phyloP scores from a whole-genome alignment of 2,797 vertebrate genomes.

The Cirrhinus mrigala region DNA sequence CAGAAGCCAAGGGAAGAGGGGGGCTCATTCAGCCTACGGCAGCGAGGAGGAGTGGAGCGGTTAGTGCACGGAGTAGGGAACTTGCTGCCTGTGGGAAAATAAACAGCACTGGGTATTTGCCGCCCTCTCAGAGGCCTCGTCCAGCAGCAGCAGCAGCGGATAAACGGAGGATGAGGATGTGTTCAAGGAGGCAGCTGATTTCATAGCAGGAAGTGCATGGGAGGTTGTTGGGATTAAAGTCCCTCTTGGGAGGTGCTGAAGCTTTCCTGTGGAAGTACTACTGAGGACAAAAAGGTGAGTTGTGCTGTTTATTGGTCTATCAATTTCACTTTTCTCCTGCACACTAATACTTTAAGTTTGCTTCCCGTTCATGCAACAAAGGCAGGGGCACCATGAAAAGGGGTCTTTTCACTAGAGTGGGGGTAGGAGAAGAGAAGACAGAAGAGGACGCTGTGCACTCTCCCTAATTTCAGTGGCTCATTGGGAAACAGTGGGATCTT shows the following conservation, averaged over 20 bases:
- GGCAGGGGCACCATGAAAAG: conserved; percentile 71
- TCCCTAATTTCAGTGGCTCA: conserved; percentile 63
- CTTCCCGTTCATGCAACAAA: conserved; percentile 71
- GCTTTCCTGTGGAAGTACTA: conserved; percentile 69
- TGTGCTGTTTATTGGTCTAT: conserved; percentile 60
- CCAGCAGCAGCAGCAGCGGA: conserved; percentile 57
- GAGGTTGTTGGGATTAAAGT: conserved; percentile 72
- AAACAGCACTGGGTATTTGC: conserved; percentile 73
- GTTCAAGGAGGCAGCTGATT: conserved; percentile 60
- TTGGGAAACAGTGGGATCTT: conserved; percentile 4
- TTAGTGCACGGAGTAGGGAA: conserved; percentile 65
- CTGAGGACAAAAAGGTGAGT: conserved; percentile 76
- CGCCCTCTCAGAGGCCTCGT: conserved; percentile 56
- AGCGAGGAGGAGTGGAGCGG: conserved; percentile 56
- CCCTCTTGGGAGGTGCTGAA: conserved; percentile 70
- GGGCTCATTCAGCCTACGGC: conserved; percentile 65
- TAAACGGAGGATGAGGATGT: conserved; percentile 66
- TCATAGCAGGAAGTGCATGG: conserved; percentile 68
- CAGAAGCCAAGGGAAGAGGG: conserved; percentile 56
- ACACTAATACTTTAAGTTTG: conserved; percentile 53
- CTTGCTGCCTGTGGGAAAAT: conserved; percentile 78
- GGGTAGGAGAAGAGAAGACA: conserved; percentile 24
- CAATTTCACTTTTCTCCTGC: conserved; percentile 34
- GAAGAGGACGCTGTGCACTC: conserved; percentile 49
- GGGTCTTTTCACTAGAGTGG: conserved; percentile 54